Evolutionary conservation across 2,797 vertebrate species (phyloP), one percentile per base, ranked within the genome.

Genomic region (Pelodytes ibericus): DNA sequence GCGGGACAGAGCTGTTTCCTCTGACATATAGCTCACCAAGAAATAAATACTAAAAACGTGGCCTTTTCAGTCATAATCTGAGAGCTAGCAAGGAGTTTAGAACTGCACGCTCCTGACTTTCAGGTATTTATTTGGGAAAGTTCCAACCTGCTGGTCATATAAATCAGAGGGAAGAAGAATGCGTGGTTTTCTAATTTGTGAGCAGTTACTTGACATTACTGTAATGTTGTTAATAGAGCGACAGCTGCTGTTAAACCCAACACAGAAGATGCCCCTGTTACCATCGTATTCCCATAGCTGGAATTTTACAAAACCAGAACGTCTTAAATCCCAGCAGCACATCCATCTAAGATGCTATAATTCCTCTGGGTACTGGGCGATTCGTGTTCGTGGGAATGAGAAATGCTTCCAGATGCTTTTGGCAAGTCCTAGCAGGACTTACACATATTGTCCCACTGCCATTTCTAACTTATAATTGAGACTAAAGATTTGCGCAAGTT

Each of bases 391-490:
- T 77, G 75, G 69, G 75, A 77, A 77, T 6, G 33, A 49, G 68
- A 47, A 77, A 71, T 57, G 51, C 11, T 58, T 71, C 75, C 75
- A 77, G 75, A 71, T 77, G 67, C 75, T 71, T n/a, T 61, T 65
- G 61, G 58, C 68, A 77, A 61, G 30, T 65, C 68, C 49, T 68
- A 64, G 22, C 26, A 62, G 51, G 57, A 64, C 31, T 33, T 53
- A 58, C 24, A 56, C 49, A 71, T 25, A 47, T 22, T 64, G 59
- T 53, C 68, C 68, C 51, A 77, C 65, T 64, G 67, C 69, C 57
- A 27, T 8, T 22, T 67, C 29, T 15, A 75, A 47, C 56, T 65
- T 70, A 39, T 67, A 61, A 60, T 44, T 59, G 33, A 74, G 27
- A 67, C 56, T 49, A 30, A n/a, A 27, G 47, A 24, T 47, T 70